Conservation (phyloP, 2,113 vertebrate genomes). For the Pterocles orientalis region DNA sequence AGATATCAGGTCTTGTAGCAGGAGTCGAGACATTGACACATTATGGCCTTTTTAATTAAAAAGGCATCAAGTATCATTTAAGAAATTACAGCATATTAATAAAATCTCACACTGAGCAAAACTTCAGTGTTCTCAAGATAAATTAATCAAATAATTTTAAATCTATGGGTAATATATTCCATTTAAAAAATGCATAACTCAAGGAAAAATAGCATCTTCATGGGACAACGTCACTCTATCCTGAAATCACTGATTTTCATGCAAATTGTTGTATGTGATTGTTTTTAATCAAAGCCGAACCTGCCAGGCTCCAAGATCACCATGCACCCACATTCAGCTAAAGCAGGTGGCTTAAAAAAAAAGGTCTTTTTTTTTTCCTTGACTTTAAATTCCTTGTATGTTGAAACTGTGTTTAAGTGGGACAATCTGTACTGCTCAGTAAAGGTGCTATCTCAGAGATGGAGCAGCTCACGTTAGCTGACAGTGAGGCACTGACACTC, state of each 20-base stretch:
- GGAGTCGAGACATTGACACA: neutral
- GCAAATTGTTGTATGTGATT: neutral
- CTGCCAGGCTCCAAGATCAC: neutral
- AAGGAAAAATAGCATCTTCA: neutral
- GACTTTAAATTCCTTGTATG: neutral
- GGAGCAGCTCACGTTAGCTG: neutral
- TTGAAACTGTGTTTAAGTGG: neutral
- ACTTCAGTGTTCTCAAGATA: neutral
- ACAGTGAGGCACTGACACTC: neutral
- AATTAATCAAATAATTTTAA: neutral
- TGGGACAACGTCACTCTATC: neutral
- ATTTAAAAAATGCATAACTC: neutral
- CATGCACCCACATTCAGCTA: neutral
- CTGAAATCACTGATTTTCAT: neutral
- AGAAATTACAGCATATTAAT: slow-evolving; percentile 19
- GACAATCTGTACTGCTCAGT: neutral
- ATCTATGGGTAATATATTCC: neutral
- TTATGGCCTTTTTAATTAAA: slow-evolving; percentile 41
- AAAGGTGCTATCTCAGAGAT: neutral
- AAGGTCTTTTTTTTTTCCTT: neutral
- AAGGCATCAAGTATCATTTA: neutral
- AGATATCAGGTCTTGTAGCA: neutral
- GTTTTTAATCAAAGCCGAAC: neutral
- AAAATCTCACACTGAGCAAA: neutral
- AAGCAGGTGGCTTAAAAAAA: neutral